Evolutionary conservation across 2,113 vertebrate species (phyloP).

Genomic region (Anolis carolinensis): DNA sequence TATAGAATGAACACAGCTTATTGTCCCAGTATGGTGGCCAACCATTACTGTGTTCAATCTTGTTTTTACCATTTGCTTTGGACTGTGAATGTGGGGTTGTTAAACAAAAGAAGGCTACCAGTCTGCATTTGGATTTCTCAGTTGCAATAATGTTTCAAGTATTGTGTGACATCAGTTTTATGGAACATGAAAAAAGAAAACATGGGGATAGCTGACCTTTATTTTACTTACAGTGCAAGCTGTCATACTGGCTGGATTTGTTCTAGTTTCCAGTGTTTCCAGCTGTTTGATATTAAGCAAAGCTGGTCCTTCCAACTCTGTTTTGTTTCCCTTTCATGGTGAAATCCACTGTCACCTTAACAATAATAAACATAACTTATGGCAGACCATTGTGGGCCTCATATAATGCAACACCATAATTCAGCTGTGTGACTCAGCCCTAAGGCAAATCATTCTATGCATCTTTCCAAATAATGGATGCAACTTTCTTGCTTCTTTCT

Average conservation of each 20-base stretch:
- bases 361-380: not conserved
- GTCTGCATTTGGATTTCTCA: not conserved
- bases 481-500: not conserved
- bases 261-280: constrained; percentile 13
- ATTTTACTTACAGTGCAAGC: not conserved
- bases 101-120: not conserved
- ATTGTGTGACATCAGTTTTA: not conserved
- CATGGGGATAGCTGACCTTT: not conserved
- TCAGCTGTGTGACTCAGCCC: constrained; percentile 13
- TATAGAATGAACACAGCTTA: not conserved
- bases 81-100: not conserved
- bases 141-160: not conserved
- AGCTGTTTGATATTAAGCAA: constrained; percentile 24
- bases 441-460: constrained; percentile 20
- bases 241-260: constrained; percentile 1
- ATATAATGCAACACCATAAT: constrained; percentile 22
- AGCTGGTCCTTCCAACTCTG: not conserved
- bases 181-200: not conserved
- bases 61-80: not conserved
- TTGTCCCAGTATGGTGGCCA: not conserved
- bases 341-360: constrained; percentile 8
- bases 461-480: not conserved
- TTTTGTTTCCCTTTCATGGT: constrained; percentile 35
- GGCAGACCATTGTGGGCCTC: not conserved
- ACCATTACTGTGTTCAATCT: not conserved